Evolutionary conservation across 1,140 invertebrate genomes (phyloP), one percentile per base, ranked within the genome.

Genomic region (Acromyrmex charruanus): DNA sequence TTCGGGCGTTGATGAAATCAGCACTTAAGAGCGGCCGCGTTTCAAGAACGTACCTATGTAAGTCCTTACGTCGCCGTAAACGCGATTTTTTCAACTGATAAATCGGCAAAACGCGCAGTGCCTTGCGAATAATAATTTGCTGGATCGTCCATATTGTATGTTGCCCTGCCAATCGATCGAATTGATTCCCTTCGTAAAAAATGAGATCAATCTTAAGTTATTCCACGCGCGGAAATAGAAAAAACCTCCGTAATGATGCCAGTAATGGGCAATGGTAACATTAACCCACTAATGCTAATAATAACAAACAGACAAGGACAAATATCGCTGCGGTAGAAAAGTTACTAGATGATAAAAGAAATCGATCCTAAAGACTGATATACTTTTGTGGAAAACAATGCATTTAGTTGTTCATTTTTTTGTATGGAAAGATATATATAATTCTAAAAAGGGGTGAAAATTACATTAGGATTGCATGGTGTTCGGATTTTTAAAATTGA

Each of bases 1-100:
- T 82, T 74, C 39, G 25, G 28, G 2, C 55, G 55, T 82, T 74
- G 80, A 74, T 74, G 80, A 82, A 82, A 82, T 82, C 80, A 82
- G 69, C 39, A 61, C 55, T 82, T 61, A 61, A 74, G 39, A 28
- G 55, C 35, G 68, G 55, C 55, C 68, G 68, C 80, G 35, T 31
- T 74, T 82, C 80, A 21, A 59, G 65, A 82, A 28, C 28, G 31
- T 72, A 55, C 58, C 35, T 66, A 66, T 16, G 44, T 21, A 53
- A 66, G 7, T 44, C 35, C 21, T 12, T 21, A 65, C 25, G 25
- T 59, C 21, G 58, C 3, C 7, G 55, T n/a, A 21, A 69, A 69
- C 21, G 80, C 35, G 68, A 82, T 51, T 61, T 82, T 39, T 58
- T 49, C 25, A 21, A 14, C 39, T 39, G 80, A 82, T 82, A 74